A percentile compares a stretch with the other conserved stretches of the same genome.
Evolutionary conservation across 1,140 invertebrate species (phyloP).

Genomic region (Harlomillsia oculata): DNA sequence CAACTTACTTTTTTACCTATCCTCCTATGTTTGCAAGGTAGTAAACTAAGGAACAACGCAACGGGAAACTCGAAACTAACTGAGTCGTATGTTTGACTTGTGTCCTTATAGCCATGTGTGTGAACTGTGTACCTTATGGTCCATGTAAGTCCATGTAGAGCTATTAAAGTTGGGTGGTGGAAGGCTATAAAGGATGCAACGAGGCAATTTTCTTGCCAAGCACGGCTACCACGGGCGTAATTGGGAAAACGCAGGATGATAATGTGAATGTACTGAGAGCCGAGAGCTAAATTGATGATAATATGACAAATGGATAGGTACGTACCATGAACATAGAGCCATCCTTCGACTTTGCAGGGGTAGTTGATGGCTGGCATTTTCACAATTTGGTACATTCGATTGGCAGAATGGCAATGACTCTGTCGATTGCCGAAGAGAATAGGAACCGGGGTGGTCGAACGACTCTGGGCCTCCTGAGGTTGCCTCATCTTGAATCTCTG

Average conservation of each 20-base stretch:
- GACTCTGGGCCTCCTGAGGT: background rate
- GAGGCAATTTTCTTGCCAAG: background rate
- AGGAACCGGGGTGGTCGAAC: background rate
- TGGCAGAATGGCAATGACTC: slow-evolving; percentile 4
- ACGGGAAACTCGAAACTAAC: too few relatives aligned
- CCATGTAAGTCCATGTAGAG: too few relatives aligned
- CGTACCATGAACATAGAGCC: slow-evolving; percentile 60
- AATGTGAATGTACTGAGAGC: too few relatives aligned
- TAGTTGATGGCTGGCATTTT: slow-evolving; percentile 44
- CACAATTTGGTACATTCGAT: slow-evolving; percentile 14
- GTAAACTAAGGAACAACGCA: too few relatives aligned
- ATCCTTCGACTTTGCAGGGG: slow-evolving; percentile 59
- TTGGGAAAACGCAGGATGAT: too few relatives aligned
- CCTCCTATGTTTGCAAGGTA: too few relatives aligned
- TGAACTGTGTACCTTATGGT: too few relatives aligned
- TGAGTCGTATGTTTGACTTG: too few relatives aligned
- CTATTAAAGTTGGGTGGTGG: too few relatives aligned
- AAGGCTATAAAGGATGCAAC: background rate
- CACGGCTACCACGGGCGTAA: background rate
- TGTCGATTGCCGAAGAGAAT: slow-evolving; percentile 7
- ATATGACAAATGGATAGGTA: background rate
- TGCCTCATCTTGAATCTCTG: slow-evolving; percentile 1
- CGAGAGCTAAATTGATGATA: too few relatives aligned
- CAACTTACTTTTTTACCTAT: too few relatives aligned
- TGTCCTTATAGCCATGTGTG: too few relatives aligned